phyloP scores from a whole-genome alignment of 1,140 invertebrate genomes.

The Drosophila nebulosa region DNA sequence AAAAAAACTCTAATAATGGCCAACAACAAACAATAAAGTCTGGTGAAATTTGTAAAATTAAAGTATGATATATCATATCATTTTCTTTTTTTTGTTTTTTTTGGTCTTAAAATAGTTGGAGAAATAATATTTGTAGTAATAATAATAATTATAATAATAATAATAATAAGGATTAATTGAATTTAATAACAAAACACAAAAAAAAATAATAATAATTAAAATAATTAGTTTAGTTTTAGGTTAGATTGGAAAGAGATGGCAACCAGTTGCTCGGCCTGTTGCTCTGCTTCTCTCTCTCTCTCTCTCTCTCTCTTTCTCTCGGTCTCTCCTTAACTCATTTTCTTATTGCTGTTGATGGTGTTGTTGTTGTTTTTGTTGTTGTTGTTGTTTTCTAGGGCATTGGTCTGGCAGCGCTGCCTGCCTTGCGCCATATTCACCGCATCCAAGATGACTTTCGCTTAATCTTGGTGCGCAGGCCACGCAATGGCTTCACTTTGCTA shows the following conservation, averaged over 20 bases:
- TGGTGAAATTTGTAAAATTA: not conserved
- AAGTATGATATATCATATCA: not conserved
- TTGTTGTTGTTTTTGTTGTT: not conserved
- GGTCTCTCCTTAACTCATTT: too few species aligned
- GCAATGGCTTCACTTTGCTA: conserved; percentile 54
- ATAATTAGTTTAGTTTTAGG: too few species aligned
- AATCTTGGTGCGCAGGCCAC: conserved; percentile 73
- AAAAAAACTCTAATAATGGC: conserved; percentile 13
- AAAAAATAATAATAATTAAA: not conserved
- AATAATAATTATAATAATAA: not conserved
- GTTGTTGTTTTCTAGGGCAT: not conserved
- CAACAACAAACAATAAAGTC: conserved; percentile 21
- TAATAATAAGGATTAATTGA: not conserved
- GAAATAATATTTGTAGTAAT: not conserved
- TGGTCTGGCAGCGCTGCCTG: conserved; percentile 27
- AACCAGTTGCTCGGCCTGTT: conserved; percentile 2
- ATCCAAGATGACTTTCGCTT: conserved; percentile 76
- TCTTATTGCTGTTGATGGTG: not conserved
- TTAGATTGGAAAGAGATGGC: conserved; percentile 49
- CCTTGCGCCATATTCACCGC: conserved; percentile 72
- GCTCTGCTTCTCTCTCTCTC: not conserved
- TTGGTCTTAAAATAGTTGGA: not conserved
- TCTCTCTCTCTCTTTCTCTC: not conserved
- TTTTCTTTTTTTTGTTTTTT: not conserved
- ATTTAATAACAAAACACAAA: conserved; percentile 44